Base-by-base conservation (phyloP, 2,888 invertebrate species). In the Pachymerium ferrugineum region DNA sequence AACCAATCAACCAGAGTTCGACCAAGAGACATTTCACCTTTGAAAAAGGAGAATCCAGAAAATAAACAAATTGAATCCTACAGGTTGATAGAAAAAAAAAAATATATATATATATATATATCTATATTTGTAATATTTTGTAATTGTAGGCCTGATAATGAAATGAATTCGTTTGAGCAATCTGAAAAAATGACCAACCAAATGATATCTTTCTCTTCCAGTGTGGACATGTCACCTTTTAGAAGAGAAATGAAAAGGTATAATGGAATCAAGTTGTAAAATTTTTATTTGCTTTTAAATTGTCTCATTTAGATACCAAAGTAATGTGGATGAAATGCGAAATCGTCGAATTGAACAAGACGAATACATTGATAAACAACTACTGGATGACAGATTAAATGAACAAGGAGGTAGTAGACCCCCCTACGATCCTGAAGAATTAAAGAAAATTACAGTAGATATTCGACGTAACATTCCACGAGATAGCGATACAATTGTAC, bases 391-490 rank as follows among this genome's bases (percentile, higher is more conserved):
- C 38, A 5, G 38, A 38, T 4, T 12, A 10, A 16, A 38, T 2
- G 38, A 38, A 16, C 38, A 38, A 16, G 38, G 8, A 12, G 16
- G 14, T 4, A 10, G 38, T 10, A 16, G 38, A 38, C 12, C 38
- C 12, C n/a, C 38, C 8, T 38, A 38, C 38, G 38, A 38, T 19
- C 38, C 71, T 6, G 71, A 71, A 25, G 71, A 71, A 71, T n/a
- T 71, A 22, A 71, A 71, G 71, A 71, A 71, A 38, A 71, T 71
- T 6, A 71, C 71, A 10, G 71, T 71, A 3, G 71, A 71, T 25
- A 71, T 71, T 19, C 4, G 71, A 30, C 33, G 71, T 1, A 71
- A 38, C 30, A 71, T 71, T 25, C 71, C 71, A 5, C 12, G 71
- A 28, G 71, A 71, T 10, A 25, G 33, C 19, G 71, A 38, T 12